Base-by-base conservation (phyloP, 2,113 vertebrate species). In the Azemiops feae region DNA sequence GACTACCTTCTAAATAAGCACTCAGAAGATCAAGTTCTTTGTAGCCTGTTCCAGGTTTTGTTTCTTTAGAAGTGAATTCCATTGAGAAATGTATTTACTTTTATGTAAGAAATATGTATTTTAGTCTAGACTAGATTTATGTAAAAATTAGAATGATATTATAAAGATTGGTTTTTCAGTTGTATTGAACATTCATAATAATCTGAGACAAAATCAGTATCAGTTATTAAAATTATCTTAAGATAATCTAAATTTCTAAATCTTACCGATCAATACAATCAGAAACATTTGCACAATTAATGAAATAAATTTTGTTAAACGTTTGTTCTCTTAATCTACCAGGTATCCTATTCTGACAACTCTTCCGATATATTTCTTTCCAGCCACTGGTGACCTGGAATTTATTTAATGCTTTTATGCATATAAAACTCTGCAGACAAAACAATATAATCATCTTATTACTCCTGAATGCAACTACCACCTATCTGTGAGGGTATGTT, bases 401-500 rank as follows among this genome's bases (percentile, higher is more conserved):
- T 34, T 27, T 52, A 90, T 92, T 85, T 30, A 53, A 74, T 90
- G 12, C 22, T 64, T 90, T 86, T 90, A 86, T 86, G 69, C n/a
- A 57, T 58, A 85, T 85, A 30, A 52, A 47, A 52, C 27, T 87
- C 30, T 87, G 11, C 2, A 87, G 45, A 52, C 47, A 18, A 87
- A 87, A 87, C 45, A 52, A 52, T 39, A 87, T 52, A 87, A 16
- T 23, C 45, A 27, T 87, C 39, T 30, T 52, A 87, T 53, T 87
- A 14, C 47, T n/a, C 45, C 6, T 52, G 86, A 43, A 52, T 50
- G 52, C 47, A 16, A 47, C 22, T 87, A 30, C 7, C 47, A 87
- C 94, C 94, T 94, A 95, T 95, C 95, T 94, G 91, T 94, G 94
- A 94, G 94, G 95, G 50, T 54, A 95, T 93, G 93, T 93, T 95